A percentile compares a stretch with the other conserved stretches of the same genome.
Conservation (phyloP, 1,140 invertebrate species). For the Drosophila subobscura region DNA sequence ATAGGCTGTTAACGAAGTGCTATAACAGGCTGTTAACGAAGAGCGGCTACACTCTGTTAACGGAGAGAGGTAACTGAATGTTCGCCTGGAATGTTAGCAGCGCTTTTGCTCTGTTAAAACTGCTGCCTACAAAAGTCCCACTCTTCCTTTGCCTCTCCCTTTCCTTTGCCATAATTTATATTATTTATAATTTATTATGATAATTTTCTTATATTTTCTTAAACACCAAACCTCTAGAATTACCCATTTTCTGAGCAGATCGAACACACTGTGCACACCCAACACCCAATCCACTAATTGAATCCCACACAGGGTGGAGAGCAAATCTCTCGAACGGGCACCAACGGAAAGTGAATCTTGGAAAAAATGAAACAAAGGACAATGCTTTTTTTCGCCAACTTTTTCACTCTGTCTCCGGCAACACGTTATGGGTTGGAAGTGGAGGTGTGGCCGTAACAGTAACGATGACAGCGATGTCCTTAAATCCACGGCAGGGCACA, state of each 20-base stretch:
- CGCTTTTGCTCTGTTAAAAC: too few relatives aligned
- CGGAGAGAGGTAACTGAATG: too few relatives aligned
- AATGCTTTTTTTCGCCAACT: conserved; percentile 15
- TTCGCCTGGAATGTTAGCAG: too few relatives aligned
- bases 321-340: neutral
- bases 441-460: conserved; percentile 31
- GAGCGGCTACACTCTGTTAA: too few relatives aligned
- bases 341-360: conserved; percentile 37
- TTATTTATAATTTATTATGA: fast-evolving
- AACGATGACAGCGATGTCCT: conserved; percentile 46
- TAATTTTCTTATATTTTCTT: too few relatives aligned
- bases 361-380: conserved; percentile 18
- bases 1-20: too few relatives aligned
- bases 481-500: conserved; percentile 39
- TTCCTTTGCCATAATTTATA: too few relatives aligned
- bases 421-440: conserved; percentile 22
- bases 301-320: conserved; percentile 26
- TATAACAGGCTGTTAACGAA: too few relatives aligned
- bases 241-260: neutral
- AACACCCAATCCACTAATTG: conserved; percentile 48
- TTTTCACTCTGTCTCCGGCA: neutral
- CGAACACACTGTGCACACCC: conserved; percentile 9
- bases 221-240: neutral
- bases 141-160: too few relatives aligned
- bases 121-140: too few relatives aligned